Conservation (phyloP, 64 coral and sea anemone species). For the Porites australiensis region DNA sequence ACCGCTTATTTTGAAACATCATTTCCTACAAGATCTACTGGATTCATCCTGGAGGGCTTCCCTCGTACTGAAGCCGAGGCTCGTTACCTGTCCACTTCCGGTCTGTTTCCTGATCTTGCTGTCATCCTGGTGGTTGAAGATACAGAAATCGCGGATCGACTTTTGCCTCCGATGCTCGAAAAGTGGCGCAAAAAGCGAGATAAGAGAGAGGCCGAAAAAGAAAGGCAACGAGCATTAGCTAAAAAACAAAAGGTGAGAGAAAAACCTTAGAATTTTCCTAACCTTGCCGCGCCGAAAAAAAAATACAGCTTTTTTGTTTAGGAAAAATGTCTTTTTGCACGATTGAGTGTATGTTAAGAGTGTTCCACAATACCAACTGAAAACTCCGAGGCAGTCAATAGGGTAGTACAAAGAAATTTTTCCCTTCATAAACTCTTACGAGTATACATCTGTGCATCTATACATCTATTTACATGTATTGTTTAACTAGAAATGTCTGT, state of each 20-base stretch:
- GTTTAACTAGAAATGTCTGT: no score
- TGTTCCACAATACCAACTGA: no score
- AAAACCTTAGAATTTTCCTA: background rate
- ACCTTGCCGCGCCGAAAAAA: background rate
- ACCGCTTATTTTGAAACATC: background rate
- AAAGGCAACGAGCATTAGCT: constrained; percentile 78
- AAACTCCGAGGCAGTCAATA: no score
- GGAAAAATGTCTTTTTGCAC: no score
- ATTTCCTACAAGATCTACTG: constrained; percentile 68
- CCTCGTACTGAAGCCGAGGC: constrained; percentile 84
- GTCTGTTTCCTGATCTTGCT: constrained; percentile 84
- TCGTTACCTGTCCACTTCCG: constrained; percentile 69
- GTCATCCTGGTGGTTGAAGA: constrained; percentile 90
- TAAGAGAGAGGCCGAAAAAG: constrained; percentile 88
- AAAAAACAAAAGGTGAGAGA: constrained; percentile 74
- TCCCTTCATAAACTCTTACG: no score
- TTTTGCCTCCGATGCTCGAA: constrained; percentile 84
- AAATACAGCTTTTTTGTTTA: background rate
- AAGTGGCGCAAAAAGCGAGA: constrained; percentile 92
- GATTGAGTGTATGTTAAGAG: no score
- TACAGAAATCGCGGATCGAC: constrained; percentile 83
- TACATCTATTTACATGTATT: no score
- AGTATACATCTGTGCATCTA: no score
- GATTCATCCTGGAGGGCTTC: constrained; percentile 94
- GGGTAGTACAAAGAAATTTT: no score